Percentiles rank a stretch among this genome's conserved stretches.
Conservation (phyloP, 1,140 invertebrate species). For the Metaphire vulgaris region DNA sequence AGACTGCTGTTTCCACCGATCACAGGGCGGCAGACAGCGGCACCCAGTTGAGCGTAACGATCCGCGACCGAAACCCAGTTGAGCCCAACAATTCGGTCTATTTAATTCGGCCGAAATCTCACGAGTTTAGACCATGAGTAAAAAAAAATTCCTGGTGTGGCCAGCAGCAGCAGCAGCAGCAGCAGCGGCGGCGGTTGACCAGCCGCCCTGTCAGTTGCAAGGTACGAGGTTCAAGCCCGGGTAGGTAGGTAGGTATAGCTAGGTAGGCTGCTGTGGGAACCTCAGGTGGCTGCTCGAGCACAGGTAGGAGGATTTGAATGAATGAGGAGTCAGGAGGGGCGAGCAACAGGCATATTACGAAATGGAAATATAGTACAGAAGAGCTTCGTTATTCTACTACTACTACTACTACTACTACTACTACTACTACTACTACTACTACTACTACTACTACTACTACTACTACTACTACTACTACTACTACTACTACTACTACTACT, state of each 20-base stretch:
- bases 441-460: neutral
- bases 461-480: conserved; percentile 1
- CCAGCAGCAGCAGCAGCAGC: conserved; percentile 1
- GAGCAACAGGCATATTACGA: no score
- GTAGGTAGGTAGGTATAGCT: neutral
- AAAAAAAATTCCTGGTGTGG: no score
- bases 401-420: neutral
- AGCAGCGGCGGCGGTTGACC: neutral
- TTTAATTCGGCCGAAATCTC: no score
- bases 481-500: conserved; percentile 2
- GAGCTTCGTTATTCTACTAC: neutral
- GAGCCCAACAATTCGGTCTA: neutral
- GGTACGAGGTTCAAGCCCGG: neutral
- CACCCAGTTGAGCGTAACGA: neutral
- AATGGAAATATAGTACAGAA: no score
- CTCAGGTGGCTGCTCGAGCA: neutral
- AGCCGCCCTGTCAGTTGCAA: neutral
- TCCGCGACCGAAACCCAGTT: neutral
- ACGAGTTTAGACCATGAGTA: no score
- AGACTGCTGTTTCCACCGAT: neutral
- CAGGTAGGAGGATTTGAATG: no score
- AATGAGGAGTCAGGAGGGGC: no score
- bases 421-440: neutral
- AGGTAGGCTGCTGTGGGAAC: neutral
- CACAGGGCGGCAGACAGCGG: neutral